Evolutionary conservation across 2,888 invertebrate genomes (phyloP).

Genomic region (Antheraea assamensis): DNA sequence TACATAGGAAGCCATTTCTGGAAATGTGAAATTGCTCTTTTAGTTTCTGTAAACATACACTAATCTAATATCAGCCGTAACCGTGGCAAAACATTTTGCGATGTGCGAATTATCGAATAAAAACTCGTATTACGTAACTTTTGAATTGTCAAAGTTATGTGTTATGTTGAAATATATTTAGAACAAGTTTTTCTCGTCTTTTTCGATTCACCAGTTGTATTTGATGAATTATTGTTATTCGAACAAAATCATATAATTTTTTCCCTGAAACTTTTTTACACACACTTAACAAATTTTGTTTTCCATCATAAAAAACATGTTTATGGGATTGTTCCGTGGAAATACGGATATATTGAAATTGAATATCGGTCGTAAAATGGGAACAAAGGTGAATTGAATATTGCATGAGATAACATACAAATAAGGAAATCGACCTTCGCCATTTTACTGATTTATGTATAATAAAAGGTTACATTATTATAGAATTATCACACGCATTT

Average conservation of each 20-base stretch:
- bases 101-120: background rate
- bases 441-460: constrained; percentile 49
- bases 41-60: background rate
- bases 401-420: constrained; percentile 50
- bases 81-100: background rate
- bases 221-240: background rate
- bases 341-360: constrained; percentile 38
- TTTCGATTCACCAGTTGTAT: too few species aligned
- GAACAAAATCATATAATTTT: background rate
- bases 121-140: background rate
- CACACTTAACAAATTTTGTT: constrained; percentile 17
- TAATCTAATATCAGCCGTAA: background rate
- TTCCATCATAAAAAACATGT: constrained; percentile 12
- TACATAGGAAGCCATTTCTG: background rate
- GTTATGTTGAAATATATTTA: background rate
- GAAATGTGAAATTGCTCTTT: background rate
- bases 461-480: background rate
- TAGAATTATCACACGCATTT: background rate
- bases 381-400: constrained; percentile 52
- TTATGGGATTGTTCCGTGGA: constrained; percentile 10
- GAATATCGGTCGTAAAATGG: constrained; percentile 43
- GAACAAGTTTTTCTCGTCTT: too few species aligned
- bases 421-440: constrained; percentile 53
- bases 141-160: background rate
- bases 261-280: background rate